Evolutionary conservation across 2,888 invertebrate species (phyloP), one percentile per base, ranked within the genome.

Genomic region (Tromatobia lineatoria): DNA sequence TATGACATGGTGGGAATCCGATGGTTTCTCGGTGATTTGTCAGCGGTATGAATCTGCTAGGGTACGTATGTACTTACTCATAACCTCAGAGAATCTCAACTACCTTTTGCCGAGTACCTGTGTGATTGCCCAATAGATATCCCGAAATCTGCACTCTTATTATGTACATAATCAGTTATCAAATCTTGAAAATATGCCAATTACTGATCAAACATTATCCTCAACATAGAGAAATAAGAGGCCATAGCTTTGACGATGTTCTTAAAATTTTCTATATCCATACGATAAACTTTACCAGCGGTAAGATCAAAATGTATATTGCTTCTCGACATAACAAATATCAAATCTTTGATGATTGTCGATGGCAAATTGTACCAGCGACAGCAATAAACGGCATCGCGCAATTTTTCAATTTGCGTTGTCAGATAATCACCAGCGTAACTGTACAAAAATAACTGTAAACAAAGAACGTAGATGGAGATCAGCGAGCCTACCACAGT

Each of bases 211-310:
- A 34, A 34, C 34, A 34, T 3, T 34, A 34, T 34, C 34, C 34
- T 34, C 34, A 34, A 2, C 34, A 34, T 34, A 4, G 82, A 82
- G 52, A 86, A 84, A 38, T 82, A 86, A 15, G 84, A 86, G 6
- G 52, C 67, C 42, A 84, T 54, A 8, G 82, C 69, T 73, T 86
- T 86, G 23, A 86, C 8, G 10, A 84, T 80, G 59, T 78, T 82
- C 66, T 80, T 84, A 38, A 82, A 86, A 80, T 75, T 86, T 2
- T 80, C 86, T 13, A 86, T 34, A 15, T 86, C 73, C 76, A 82
- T 84, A 10, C 20, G 45, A 66, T 57, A 76, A 15, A 84, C 70
- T 80, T 84, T 84, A 23, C 86, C 86, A 10, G 84, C 86, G 3
- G 86, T 86, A 3, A 86, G 61, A 64, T 61, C 25, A 38, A 77